Evolutionary conservation across 1,140 invertebrate genomes (phyloP), one percentile per base, ranked within the genome.

Genomic region (Stegodyphus mimosarum): DNA sequence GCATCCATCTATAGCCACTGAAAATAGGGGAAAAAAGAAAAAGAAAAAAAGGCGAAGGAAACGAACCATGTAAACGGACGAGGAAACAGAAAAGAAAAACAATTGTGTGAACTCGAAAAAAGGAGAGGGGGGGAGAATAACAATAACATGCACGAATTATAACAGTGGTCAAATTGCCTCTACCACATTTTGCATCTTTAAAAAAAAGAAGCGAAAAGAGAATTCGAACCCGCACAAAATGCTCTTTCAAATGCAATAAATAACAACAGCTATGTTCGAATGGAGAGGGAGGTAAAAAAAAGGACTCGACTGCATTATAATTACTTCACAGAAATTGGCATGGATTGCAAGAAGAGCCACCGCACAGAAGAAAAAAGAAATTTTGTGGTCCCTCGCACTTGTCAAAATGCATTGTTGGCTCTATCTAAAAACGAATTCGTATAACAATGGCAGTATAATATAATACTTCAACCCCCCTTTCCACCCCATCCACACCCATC

Each of bases 371-470:
- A 33, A 78, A 53, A 17, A 13, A 74, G 17, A 64, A 55, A 53
- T 7, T 75, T 33, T 33, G 33, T 33, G 33, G 66, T 80, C 53
- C 53, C 71, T 74, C 49, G 33, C 9, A 83, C 53, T 83, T 83
- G 79, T 83, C 79, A 83, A 64, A 73, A 72, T 10, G 70, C 79
- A 83, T 83, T 83, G 69, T 81, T 72, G 69, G 78, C 78, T 52
- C n/a, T 17, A 53, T 33, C 48, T 5, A 17, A 11, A 83, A 83
- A 66, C 18, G 53, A 63, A 64, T 67, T 74, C 60, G 13, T 53
- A 64, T 50, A 83, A 83, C 71, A 74, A 80, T 80, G 69, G 77
- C 67, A 13, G n/a, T 80, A 80, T 80, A 80, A 70, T 71, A 80
- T 80, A 80, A 80, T 71, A 55, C 77, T 71, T 17, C 66, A 69